Evolutionary conservation across 2,888 invertebrate species (phyloP).

Genomic region (Arrhopalites spinosus): DNA sequence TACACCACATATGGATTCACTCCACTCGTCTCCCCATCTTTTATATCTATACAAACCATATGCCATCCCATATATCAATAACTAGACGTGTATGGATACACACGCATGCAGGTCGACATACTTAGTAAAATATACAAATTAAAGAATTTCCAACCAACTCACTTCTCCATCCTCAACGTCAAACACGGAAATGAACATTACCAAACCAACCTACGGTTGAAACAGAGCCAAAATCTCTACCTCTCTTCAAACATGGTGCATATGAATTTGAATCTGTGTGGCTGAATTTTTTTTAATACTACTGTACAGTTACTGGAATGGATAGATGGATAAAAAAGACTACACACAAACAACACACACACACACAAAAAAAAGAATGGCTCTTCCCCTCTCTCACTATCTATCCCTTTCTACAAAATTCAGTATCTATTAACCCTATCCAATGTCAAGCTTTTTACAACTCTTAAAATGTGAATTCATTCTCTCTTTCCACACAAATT

Average conservation of each 20-base stretch:
- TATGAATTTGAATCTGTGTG: no score
- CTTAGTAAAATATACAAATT: slow-evolving; percentile 20
- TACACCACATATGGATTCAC: no score
- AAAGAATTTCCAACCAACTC: slow-evolving; percentile 9
- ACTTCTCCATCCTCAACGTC: not conserved
- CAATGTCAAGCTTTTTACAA: slow-evolving; percentile 27
- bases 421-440: slow-evolving; percentile 14
- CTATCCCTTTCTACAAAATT: no score
- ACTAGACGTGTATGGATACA: not conserved
- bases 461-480: slow-evolving; percentile 6
- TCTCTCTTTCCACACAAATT: no score
- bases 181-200: slow-evolving; percentile 33
- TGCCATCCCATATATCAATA: not conserved
- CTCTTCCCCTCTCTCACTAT: no score
- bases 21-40: no score
- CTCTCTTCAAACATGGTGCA: no score
- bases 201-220: slow-evolving; percentile 11
- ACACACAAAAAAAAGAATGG: not conserved
- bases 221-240: slow-evolving; percentile 17
- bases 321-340: no score
- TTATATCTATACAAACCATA: no score
- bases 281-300: no score
- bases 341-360: no score
- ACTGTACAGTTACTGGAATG: no score
- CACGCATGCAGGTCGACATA: slow-evolving; percentile 5